Conservation (phyloP, 2,113 vertebrate species). For the Chrysochloris asiatica region DNA sequence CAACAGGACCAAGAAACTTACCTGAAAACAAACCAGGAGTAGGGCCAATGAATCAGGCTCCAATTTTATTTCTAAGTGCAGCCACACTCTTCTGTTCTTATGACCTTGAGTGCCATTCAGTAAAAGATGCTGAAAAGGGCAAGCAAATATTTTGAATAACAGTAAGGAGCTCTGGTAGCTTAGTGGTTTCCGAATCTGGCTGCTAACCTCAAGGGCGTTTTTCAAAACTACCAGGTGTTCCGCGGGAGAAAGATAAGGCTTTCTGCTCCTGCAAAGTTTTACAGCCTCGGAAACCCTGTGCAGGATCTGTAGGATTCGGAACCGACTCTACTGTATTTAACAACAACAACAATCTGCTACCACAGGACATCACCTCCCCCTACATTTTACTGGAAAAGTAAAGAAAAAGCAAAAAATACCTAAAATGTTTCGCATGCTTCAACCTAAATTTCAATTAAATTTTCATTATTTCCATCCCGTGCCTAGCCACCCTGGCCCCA, state of each 20-base stretch:
- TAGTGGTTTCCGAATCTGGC: no score
- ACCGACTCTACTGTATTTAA: no score
- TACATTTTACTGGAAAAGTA: constrained; percentile 19
- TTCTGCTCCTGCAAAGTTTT: no score
- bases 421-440: not conserved
- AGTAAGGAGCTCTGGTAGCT: no score
- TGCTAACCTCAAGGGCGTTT: no score
- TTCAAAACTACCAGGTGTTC: no score
- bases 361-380: not conserved
- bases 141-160: not conserved
- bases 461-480: not conserved
- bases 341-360: no score
- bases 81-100: not conserved
- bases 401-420: not conserved
- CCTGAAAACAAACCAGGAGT: not conserved
- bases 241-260: no score
- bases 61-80: not conserved
- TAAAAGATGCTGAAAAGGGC: not conserved
- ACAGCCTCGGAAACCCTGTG: no score
- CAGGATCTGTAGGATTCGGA: no score
- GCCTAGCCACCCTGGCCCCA: not conserved
- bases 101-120: constrained; percentile 1
- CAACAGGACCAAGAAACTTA: not conserved
- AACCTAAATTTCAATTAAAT: not conserved
- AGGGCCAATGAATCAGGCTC: not conserved